Conservation (phyloP, 2,113 vertebrate species). For the Gasterosteus aculeatus region DNA sequence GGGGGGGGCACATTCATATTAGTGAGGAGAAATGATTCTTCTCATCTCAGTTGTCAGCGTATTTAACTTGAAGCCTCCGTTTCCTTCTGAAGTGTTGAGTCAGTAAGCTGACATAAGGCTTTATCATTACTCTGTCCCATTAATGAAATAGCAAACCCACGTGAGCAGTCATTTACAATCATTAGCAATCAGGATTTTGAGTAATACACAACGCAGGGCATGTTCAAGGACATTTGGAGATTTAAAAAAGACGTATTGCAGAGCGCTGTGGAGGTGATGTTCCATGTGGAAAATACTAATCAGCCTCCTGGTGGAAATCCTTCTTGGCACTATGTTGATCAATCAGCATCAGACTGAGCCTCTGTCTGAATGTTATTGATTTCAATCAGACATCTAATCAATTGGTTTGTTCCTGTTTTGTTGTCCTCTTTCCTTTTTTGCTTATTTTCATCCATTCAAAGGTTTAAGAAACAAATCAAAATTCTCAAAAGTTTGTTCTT, state of each 20-base stretch:
- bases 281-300: constrained; percentile 29
- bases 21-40: constrained; percentile 38
- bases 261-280: constrained; percentile 23
- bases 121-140: constrained; percentile 48
- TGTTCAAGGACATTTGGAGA: constrained; percentile 20
- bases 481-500: not conserved
- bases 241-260: constrained; percentile 45
- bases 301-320: constrained; percentile 28
- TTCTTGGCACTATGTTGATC: constrained; percentile 47
- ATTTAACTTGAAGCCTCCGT: constrained; percentile 57
- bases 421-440: not conserved
- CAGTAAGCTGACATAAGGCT: constrained; percentile 65
- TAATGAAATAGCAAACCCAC: constrained; percentile 40
- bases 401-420: constrained; percentile 1
- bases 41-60: constrained; percentile 30
- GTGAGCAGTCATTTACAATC: constrained; percentile 60
- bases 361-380: constrained; percentile 56
- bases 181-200: constrained; percentile 40
- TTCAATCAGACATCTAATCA: constrained; percentile 48
- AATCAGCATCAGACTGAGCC: constrained; percentile 27
- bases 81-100: constrained; percentile 50
- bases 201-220: constrained; percentile 28
- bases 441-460: not conserved
- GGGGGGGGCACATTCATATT: constrained; percentile 58
- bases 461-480: not conserved